Evolutionary conservation across 1,140 invertebrate genomes (phyloP).

Genomic region (Littorina saxatilis): DNA sequence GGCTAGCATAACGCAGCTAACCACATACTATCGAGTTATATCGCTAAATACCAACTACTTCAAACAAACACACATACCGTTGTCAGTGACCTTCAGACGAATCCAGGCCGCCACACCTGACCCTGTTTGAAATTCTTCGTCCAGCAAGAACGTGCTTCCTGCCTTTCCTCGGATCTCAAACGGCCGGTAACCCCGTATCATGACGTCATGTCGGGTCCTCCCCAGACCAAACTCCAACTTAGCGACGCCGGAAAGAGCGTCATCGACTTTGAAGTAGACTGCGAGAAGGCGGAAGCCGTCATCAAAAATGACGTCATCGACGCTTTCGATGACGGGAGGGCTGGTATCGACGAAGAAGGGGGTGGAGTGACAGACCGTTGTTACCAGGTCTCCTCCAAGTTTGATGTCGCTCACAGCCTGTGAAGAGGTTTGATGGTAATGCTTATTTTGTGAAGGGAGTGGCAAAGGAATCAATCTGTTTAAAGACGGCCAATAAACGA

Average conservation of each 20-base stretch:
- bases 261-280: slow-evolving; percentile 54
- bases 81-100: slow-evolving; percentile 52
- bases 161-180: slow-evolving; percentile 41
- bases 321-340: slow-evolving; percentile 51
- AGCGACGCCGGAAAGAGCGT: slow-evolving; percentile 51
- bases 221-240: slow-evolving; percentile 62
- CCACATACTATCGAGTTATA: no score
- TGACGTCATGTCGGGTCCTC: slow-evolving; percentile 60
- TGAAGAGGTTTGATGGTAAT: no score
- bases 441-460: no score
- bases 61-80: slow-evolving; percentile 57
- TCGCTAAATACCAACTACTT: no score
- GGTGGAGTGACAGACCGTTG: slow-evolving; percentile 60
- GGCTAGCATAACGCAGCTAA: no score
- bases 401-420: slow-evolving; percentile 60
- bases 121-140: slow-evolving; percentile 52
- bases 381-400: slow-evolving; percentile 59
- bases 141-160: slow-evolving; percentile 48
- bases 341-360: slow-evolving; percentile 59
- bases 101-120: slow-evolving; percentile 57
- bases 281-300: slow-evolving; percentile 59
- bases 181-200: slow-evolving; percentile 50
- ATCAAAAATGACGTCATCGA: slow-evolving; percentile 59
- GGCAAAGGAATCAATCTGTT: no score
- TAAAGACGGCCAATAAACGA: no score